These are phyloP conservation scores for Ephestia elutella DNA, from an alignment of 1,140 invertebrate genomes.

Conservation along the genomic window DNA sequence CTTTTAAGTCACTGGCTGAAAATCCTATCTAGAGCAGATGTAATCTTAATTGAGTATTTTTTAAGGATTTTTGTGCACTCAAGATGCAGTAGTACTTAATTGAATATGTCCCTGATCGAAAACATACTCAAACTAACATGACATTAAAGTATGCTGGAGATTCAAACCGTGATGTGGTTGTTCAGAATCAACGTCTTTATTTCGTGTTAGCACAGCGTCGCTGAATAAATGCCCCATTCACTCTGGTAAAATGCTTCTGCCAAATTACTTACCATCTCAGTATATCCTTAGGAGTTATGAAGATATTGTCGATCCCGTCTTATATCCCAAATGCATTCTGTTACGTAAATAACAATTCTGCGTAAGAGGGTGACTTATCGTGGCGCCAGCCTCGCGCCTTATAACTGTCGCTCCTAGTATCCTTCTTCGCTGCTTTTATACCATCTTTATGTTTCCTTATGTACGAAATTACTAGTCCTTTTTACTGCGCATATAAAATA, in stretches of 20 bases:
- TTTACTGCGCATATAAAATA: conserved; percentile 5
- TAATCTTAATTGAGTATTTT: no score
- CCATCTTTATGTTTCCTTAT: conserved; percentile 24
- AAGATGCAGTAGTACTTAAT: no score
- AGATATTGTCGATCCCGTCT: conserved; percentile 20
- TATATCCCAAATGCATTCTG: conserved; percentile 34
- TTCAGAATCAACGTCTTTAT: not conserved
- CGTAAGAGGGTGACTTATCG: conserved; percentile 22
- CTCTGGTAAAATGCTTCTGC: not conserved
- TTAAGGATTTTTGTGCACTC: no score
- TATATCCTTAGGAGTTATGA: conserved; percentile 25
- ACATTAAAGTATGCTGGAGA: no score
- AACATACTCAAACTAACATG: no score
- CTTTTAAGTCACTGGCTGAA: no score
- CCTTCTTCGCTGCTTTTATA: conserved; percentile 14
- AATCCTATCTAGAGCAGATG: no score
- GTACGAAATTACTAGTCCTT: conserved; percentile 14
- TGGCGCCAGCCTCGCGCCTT: conserved; percentile 21
- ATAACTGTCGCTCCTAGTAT: conserved; percentile 14
- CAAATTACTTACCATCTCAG: not conserved
- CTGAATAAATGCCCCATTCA: not conserved
- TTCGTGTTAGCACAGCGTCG: not conserved
- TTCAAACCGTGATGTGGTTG: no score
- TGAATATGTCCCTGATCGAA: no score
- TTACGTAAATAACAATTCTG: conserved; percentile 23